A percentile compares a stretch with the other conserved stretches of the same genome.
Conservation (phyloP, 2,113 vertebrate genomes). For the Sylvia atricapilla region DNA sequence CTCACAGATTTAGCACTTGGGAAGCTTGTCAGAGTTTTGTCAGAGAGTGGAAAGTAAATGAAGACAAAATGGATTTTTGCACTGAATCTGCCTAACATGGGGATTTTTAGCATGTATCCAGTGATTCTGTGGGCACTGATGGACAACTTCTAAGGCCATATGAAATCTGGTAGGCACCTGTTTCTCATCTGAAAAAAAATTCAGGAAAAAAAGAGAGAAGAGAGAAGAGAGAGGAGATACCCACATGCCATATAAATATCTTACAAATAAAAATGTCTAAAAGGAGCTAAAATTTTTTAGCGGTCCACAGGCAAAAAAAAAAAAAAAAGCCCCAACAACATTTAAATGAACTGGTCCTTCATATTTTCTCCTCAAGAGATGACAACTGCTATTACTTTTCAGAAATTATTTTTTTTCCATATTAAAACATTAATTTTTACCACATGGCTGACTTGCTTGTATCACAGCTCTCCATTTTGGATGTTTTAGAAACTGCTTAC, state of each 20-base stretch:
- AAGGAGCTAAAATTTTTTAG: neutral
- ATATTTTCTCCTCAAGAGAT: neutral
- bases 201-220: too few relatives aligned
- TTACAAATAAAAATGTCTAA: neutral
- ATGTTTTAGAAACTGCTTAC: neutral
- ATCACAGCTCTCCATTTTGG: neutral
- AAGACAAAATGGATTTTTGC: neutral
- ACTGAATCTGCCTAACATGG: neutral
- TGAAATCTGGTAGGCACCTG: neutral
- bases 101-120: neutral
- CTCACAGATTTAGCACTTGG: neutral
- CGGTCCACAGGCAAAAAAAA: neutral
- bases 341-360: neutral
- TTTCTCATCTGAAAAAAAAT: neutral
- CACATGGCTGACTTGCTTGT: neutral
- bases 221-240: fast-evolving
- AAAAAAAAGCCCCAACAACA: too few relatives aligned
- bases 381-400: neutral
- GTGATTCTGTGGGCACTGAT: neutral
- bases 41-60: neutral
- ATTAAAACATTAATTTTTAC: neutral
- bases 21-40: neutral
- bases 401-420: neutral
- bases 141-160: neutral
- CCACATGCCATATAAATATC: neutral